phyloP scores from a whole-genome alignment of 2,113 vertebrate species.

The Hemicordylus capensis region DNA sequence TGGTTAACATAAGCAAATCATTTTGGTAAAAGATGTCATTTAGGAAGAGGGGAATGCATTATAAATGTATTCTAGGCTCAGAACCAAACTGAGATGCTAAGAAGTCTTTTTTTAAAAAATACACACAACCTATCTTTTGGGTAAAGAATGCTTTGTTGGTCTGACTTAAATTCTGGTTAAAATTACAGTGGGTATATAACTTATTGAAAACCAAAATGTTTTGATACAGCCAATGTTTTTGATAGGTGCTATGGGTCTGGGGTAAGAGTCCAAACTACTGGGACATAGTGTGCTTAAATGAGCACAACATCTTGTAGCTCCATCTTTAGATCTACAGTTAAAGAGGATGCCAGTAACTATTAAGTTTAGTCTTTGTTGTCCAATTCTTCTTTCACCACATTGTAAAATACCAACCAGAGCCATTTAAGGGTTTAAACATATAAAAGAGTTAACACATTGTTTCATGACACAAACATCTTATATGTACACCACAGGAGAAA shows the following conservation, averaged over 20 bases:
- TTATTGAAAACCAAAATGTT: neutral
- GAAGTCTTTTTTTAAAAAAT: too few relatives aligned
- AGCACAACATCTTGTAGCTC: constrained; percentile 54
- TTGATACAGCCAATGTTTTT: constrained; percentile 19
- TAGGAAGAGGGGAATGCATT: too few relatives aligned
- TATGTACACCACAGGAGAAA: neutral
- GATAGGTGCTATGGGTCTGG: constrained; percentile 33
- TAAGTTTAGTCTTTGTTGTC: constrained; percentile 64
- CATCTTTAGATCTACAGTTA: constrained; percentile 43
- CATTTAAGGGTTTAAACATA: constrained; percentile 55
- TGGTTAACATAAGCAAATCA: too few relatives aligned
- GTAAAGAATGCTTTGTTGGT: neutral
- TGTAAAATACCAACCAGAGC: constrained; percentile 45
- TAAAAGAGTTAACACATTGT: neutral
- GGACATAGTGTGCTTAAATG: constrained; percentile 28
- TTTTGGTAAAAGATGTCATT: too few relatives aligned
- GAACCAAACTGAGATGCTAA: too few relatives aligned
- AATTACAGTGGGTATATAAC: neutral
- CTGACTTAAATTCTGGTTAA: neutral
- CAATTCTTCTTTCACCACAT: constrained; percentile 54
- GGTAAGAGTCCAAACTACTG: constrained; percentile 51
- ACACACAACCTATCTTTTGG: too few relatives aligned
- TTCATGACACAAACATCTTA: constrained; percentile 34
- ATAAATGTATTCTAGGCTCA: too few relatives aligned
- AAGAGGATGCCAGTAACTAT: constrained; percentile 45